Conservation (phyloP, 2,113 vertebrate genomes). For the Asarcornis scutulata region DNA sequence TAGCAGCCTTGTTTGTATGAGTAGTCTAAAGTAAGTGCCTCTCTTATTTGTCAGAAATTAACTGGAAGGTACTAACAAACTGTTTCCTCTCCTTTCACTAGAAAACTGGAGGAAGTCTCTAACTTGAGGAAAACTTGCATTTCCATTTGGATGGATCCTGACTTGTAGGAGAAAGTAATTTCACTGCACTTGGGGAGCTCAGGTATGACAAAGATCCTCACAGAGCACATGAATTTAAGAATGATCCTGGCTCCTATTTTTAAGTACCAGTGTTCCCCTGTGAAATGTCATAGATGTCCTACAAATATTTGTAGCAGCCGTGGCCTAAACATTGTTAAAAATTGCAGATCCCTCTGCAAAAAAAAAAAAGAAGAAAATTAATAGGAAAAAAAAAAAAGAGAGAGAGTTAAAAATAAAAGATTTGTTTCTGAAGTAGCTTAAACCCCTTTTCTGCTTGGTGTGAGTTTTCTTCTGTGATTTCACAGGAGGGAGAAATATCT, state of each 20-base stretch:
- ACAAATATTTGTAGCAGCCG: background rate
- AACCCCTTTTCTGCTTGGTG: background rate
- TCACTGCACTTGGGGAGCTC: background rate
- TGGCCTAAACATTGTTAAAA: background rate
- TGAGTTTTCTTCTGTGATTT: background rate
- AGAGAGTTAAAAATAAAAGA: background rate
- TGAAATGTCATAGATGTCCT: background rate
- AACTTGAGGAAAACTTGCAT: background rate
- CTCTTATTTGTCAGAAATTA: constrained; percentile 51
- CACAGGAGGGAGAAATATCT: background rate
- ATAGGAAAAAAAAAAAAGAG: background rate
- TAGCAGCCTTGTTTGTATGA: background rate
- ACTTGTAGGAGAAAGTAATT: background rate
- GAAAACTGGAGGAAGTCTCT: background rate
- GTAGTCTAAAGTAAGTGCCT: constrained; percentile 12
- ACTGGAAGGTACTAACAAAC: background rate
- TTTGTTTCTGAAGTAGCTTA: background rate
- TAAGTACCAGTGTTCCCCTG: background rate
- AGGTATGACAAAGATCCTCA: background rate
- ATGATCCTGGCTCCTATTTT: background rate
- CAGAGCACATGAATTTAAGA: fast-evolving
- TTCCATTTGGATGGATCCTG: background rate
- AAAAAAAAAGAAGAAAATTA: background rate
- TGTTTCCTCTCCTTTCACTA: background rate
- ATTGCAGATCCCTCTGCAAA: background rate